These are phyloP conservation scores for Cremastinae sp. DNA, from an alignment of 2,888 invertebrate species.

Conservation along the genomic window DNA sequence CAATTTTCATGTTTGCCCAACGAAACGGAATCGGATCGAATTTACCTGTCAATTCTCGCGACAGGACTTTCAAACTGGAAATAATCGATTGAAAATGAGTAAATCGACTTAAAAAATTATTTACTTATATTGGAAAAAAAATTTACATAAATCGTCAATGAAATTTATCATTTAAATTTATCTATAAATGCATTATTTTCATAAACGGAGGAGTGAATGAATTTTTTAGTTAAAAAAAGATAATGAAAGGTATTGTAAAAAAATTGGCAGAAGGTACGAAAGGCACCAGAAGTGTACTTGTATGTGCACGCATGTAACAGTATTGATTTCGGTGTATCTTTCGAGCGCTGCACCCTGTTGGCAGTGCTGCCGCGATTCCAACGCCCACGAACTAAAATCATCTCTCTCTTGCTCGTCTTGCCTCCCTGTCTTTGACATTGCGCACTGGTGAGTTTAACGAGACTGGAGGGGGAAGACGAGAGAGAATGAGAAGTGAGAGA, in stretches of 20 bases:
- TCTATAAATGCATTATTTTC: too few relatives aligned
- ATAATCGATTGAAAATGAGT: too few relatives aligned
- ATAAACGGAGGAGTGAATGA: neutral
- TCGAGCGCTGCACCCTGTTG: conserved; percentile 57
- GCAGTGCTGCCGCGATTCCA: conserved; percentile 78
- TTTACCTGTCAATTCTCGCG: too few relatives aligned
- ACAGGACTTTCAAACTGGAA: too few relatives aligned
- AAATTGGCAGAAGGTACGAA: conserved; percentile 29
- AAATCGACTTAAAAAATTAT: too few relatives aligned
- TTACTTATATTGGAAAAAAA: too few relatives aligned
- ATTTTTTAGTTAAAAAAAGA: neutral
- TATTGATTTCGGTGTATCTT: conserved; percentile 76
- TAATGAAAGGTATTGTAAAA: neutral
- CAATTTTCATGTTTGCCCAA: too few relatives aligned
- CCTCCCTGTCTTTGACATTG: conserved; percentile 30
- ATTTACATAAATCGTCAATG: too few relatives aligned
- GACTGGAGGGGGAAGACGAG: neutral
- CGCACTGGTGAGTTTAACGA: conserved; percentile 39
- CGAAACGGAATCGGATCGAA: too few relatives aligned
- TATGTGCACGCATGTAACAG: conserved; percentile 72
- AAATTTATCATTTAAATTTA: too few relatives aligned
- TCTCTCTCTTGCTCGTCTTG: conserved; percentile 26
- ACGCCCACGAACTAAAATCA: conserved; percentile 75
- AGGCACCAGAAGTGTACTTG: too few relatives aligned
- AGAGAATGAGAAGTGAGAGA: neutral